Evolutionary conservation across 1,140 invertebrate genomes (phyloP).

Genomic region (Ephestia elutella): DNA sequence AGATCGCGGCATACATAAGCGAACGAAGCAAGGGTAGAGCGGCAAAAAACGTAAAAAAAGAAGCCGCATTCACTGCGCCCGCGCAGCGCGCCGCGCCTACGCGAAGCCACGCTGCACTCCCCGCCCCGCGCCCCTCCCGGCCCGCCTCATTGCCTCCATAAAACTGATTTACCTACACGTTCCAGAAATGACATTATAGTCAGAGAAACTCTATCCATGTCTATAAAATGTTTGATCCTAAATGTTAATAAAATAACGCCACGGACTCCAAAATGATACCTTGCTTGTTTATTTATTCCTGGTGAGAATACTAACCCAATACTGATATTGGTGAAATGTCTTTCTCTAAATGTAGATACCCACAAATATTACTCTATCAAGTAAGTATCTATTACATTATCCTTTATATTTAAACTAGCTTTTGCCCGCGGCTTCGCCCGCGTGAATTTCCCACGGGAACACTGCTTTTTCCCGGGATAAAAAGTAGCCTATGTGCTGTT

Average conservation of each 20-base stretch:
- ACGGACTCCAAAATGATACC: too few species aligned
- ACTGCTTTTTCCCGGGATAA: too few species aligned
- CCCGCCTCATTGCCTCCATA: slow-evolving; percentile 20
- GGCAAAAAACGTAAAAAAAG: slow-evolving; percentile 63
- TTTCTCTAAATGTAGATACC: too few species aligned
- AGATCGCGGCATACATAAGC: slow-evolving; percentile 43
- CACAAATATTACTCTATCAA: too few species aligned
- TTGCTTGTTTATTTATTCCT: too few species aligned
- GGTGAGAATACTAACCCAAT: too few species aligned
- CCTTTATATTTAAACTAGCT: too few species aligned
- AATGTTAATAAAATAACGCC: not conserved
- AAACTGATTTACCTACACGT: slow-evolving; percentile 8
- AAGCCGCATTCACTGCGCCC: slow-evolving; percentile 21
- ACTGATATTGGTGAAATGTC: too few species aligned
- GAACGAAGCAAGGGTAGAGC: slow-evolving; percentile 52
- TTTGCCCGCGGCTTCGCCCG: too few species aligned
- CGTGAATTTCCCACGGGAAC: too few species aligned
- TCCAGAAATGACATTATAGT: slow-evolving; percentile 3
- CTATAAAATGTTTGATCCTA: not conserved
- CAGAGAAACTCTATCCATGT: slow-evolving; percentile 9
- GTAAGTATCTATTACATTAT: too few species aligned
- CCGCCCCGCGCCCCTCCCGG: slow-evolving; percentile 26
- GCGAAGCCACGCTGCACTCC: slow-evolving; percentile 27
- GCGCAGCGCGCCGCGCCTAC: slow-evolving; percentile 24
- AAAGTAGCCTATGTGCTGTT: too few species aligned